Percentiles rank a stretch among this genome's conserved stretches.
Evolutionary conservation across 2,888 invertebrate species (phyloP).

Genomic region (Lomographa bimaculata): DNA sequence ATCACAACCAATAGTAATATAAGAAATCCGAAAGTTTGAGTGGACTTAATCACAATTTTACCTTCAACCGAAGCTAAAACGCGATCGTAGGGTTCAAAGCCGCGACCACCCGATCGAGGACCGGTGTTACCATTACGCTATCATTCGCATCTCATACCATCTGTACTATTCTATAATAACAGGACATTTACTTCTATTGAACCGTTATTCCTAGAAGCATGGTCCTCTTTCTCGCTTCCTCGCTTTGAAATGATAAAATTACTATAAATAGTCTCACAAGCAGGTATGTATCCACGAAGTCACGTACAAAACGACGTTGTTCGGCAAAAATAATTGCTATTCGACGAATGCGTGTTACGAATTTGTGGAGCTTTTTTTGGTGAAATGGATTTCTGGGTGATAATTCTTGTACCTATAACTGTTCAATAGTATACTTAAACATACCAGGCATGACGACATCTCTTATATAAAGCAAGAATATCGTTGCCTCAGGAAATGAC

Average conservation of each 20-base stretch:
- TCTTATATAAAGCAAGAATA: too few relatives aligned
- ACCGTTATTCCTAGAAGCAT: slow-evolving; percentile 21
- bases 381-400: slow-evolving; percentile 7
- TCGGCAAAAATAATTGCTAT: slow-evolving; percentile 30
- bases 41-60: too few relatives aligned
- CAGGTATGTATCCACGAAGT: slow-evolving; percentile 19
- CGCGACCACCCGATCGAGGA: too few relatives aligned
- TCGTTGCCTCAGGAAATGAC: too few relatives aligned
- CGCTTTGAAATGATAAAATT: slow-evolving; percentile 31
- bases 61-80: too few relatives aligned
- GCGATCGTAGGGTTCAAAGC: too few relatives aligned
- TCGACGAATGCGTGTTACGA: slow-evolving; percentile 25
- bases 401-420: neutral
- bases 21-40: too few relatives aligned
- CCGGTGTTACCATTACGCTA: too few relatives aligned
- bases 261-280: slow-evolving; percentile 22
- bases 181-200: slow-evolving; percentile 12
- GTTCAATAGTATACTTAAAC: too few relatives aligned
- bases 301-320: slow-evolving; percentile 29
- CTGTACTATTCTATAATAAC: slow-evolving; percentile 17
- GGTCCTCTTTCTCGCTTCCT: slow-evolving; percentile 9
- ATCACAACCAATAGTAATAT: too few relatives aligned
- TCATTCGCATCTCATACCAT: too few relatives aligned
- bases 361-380: slow-evolving; percentile 20
- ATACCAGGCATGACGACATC: too few relatives aligned